Evolutionary conservation across 2,113 vertebrate genomes (phyloP).

Genomic region (Plotosus lineatus): DNA sequence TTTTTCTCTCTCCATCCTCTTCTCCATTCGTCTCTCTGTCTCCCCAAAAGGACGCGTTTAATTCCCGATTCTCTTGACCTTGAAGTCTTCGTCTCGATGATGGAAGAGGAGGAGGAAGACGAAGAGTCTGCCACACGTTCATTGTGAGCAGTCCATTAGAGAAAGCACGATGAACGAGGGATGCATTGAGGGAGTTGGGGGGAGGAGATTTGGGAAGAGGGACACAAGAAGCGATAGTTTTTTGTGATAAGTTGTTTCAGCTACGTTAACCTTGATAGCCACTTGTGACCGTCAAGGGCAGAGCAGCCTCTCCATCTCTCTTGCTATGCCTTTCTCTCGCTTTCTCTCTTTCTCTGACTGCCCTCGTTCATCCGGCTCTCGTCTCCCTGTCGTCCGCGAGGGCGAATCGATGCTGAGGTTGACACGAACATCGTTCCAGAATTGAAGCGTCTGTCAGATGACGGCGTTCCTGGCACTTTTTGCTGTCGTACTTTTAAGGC

Average conservation of each 20-base stretch:
- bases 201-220: background rate
- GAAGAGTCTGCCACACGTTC: constrained; percentile 74
- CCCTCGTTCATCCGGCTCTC: constrained; percentile 62
- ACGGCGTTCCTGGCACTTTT: constrained; percentile 96
- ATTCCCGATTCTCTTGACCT: constrained; percentile 71
- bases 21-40: constrained; percentile 72
- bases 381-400: constrained; percentile 71
- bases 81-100: constrained; percentile 65
- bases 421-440: constrained; percentile 95
- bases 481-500: constrained; percentile 89
- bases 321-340: background rate
- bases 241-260: constrained; percentile 87
- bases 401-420: constrained; percentile 90
- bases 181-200: constrained; percentile 52
- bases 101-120: constrained; percentile 67
- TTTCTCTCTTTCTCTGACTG: constrained; percentile 58
- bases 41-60: constrained; percentile 60
- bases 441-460: constrained; percentile 92
- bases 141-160: constrained; percentile 87
- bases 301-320: constrained; percentile 62
- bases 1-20: constrained; percentile 51
- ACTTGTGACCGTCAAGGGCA: constrained; percentile 60
- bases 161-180: constrained; percentile 72
- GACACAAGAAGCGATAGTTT: constrained; percentile 79
- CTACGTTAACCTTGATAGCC: constrained; percentile 95